Percentiles rank a stretch among this genome's conserved stretches.
phyloP scores from a whole-genome alignment of 23 tunicate species.

The Pegea sp. region DNA sequence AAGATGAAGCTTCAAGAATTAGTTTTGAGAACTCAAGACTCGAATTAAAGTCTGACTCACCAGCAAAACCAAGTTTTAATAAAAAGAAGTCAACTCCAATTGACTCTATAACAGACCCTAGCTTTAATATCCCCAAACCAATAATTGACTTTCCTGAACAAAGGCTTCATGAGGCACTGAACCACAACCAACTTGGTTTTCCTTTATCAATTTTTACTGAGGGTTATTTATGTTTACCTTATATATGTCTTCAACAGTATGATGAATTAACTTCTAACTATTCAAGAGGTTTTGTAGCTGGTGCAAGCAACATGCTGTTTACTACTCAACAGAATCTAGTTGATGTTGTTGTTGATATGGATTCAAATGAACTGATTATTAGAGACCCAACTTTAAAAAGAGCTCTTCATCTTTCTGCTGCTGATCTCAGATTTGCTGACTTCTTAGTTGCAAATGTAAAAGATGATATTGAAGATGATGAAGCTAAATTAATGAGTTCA shows the following conservation, averaged over 20 bases:
- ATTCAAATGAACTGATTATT: conserved; percentile 7
- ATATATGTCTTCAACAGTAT: conserved; percentile 56
- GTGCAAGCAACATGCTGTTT: conserved; percentile 66
- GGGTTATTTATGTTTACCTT: conserved; percentile 46
- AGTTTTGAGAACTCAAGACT: conserved; percentile 39
- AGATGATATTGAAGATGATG: conserved; percentile 10
- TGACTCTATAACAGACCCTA: not conserved
- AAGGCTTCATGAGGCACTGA: not conserved
- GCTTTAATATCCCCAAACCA: too few species aligned
- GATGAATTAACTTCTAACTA: conserved; percentile 12
- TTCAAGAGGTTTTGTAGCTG: conserved; percentile 42
- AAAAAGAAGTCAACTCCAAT: not conserved
- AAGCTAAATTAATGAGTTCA: too few species aligned
- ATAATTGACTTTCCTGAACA: too few species aligned
- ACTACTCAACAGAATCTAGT: conserved; percentile 21
- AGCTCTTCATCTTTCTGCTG: conserved; percentile 34
- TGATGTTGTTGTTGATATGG: conserved; percentile 58
- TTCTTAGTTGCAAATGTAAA: conserved; percentile 18
- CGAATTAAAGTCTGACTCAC: conserved; percentile 58
- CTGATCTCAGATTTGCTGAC: conserved; percentile 76
- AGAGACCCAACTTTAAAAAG: conserved; percentile 22
- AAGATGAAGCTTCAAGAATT: conserved; percentile 12
- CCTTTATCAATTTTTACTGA: conserved; percentile 51
- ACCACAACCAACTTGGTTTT: conserved; percentile 25
- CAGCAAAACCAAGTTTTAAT: conserved; percentile 12